Conservation (phyloP, 2,113 vertebrate genomes). For the Raja brachyura region DNA sequence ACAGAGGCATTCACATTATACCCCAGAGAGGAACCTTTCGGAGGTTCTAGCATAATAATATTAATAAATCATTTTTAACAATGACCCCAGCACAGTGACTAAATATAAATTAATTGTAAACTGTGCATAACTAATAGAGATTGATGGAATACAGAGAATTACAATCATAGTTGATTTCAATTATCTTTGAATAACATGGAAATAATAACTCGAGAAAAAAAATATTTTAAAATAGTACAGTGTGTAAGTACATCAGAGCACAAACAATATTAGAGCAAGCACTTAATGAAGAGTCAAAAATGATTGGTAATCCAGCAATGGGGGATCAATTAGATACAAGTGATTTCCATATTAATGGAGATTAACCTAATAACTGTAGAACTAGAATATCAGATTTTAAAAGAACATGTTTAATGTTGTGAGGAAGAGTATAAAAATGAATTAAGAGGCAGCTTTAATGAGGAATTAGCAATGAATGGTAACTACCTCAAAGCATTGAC, state of each 20-base stretch:
- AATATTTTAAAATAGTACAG: not conserved
- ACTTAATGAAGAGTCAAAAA: not conserved
- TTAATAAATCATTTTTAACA: not conserved
- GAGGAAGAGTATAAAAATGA: not conserved
- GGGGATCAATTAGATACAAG: slow-evolving; percentile 2
- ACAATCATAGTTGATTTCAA: not conserved
- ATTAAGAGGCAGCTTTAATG: not conserved
- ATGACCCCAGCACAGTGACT: not conserved
- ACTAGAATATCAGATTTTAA: not conserved
- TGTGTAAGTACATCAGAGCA: not conserved
- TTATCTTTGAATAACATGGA: not conserved
- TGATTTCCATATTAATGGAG: slow-evolving; percentile 1
- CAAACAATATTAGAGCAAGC: not conserved
- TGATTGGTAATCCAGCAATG: not conserved
- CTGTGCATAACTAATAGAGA: not conserved
- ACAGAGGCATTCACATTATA: not conserved
- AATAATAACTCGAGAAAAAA: not conserved
- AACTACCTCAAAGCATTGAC: not conserved
- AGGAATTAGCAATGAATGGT: not conserved
- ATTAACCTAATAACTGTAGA: not conserved
- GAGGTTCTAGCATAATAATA: too few species aligned
- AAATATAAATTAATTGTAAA: not conserved
- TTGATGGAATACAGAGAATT: not conserved
- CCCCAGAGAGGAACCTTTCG: not conserved
- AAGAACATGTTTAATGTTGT: not conserved